These are phyloP conservation scores for Buphagus erythrorhynchus DNA, from an alignment of 2,797 vertebrate species.

Conservation along the genomic window DNA sequence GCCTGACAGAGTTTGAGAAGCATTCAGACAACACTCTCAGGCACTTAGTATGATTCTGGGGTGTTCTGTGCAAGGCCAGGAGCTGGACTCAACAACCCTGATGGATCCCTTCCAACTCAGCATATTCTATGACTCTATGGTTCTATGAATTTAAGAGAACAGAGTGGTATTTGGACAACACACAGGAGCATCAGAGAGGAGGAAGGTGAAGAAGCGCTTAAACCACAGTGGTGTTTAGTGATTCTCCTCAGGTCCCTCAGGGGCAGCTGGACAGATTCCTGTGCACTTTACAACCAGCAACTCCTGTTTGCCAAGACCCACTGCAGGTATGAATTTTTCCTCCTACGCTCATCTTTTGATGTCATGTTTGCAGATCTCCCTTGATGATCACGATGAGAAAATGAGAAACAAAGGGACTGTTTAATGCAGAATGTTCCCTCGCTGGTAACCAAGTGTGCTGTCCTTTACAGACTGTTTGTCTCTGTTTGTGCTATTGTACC, in stretches of 20 bases:
- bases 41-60: neutral
- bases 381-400: neutral
- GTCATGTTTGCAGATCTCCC: neutral
- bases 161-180: neutral
- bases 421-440: neutral
- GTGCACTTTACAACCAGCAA: neutral
- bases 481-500: neutral
- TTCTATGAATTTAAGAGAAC: neutral
- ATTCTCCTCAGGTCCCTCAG: neutral
- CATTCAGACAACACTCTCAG: fast-evolving
- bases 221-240: neutral
- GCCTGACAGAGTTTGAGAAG: neutral
- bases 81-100: fast-evolving
- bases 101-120: neutral
- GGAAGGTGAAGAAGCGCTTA: neutral
- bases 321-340: neutral
- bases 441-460: neutral
- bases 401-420: neutral
- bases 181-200: neutral
- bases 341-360: neutral
- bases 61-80: neutral
- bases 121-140: fast-evolving
- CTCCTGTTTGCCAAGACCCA: neutral
- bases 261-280: neutral
- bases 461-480: conserved; percentile 1